phyloP scores from a whole-genome alignment of 2,113 vertebrate species.

The Saccopteryx leptura region DNA sequence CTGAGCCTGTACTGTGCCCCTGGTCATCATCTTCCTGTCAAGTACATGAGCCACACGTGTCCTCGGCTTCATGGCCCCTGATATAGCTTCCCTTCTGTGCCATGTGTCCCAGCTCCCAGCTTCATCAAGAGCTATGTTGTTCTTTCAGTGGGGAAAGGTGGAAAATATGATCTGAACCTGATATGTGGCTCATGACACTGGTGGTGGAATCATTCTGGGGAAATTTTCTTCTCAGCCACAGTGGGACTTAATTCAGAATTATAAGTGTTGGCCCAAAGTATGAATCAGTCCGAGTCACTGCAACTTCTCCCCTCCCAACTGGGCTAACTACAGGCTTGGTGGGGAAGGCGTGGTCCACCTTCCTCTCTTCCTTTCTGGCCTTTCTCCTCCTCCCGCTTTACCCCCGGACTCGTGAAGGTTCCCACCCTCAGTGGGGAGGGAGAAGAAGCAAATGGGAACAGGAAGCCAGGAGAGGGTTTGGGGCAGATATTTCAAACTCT shows the following conservation, averaged over 20 bases:
- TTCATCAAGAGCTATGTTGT: neutral
- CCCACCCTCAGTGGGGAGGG: neutral
- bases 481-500: neutral
- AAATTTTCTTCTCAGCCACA: neutral
- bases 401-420: neutral
- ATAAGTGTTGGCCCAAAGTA: neutral
- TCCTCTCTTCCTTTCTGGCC: neutral
- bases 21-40: neutral
- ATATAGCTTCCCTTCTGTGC: neutral
- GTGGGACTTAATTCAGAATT: conserved; percentile 8
- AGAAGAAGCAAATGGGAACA: neutral
- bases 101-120: neutral
- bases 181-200: neutral
- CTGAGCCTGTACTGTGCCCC: neutral
- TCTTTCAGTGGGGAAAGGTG: neutral
- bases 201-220: neutral
- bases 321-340: neutral
- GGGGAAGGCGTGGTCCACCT: neutral
- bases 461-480: neutral
- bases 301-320: neutral
- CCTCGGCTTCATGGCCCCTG: neutral
- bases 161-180: conserved; percentile 9
- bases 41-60: neutral
- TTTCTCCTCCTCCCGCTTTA: too few species aligned
- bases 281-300: neutral